Evolutionary conservation across 1,140 invertebrate genomes (phyloP), one percentile per base, ranked within the genome.

Genomic region (Globodera rostochiensis): DNA sequence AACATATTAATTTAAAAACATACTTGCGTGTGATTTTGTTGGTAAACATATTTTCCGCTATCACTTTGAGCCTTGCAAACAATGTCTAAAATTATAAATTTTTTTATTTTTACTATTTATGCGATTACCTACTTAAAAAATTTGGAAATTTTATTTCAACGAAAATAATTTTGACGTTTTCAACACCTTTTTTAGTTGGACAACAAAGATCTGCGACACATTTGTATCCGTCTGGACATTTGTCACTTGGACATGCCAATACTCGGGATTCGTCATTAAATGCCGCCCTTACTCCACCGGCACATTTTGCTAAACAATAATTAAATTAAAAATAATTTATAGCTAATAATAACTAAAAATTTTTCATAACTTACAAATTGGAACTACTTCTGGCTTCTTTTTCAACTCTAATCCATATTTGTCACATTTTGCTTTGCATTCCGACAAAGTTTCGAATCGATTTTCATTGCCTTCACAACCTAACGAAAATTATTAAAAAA

Each of bases 21-120:
- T 50, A 86, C 74, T 21, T 83, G 83, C 50, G 81, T 87, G 67
- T 87, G 87, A 7, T 79, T 84, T 19, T 82, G 80, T 67, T 75
- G 49, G 19, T 73, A 78, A 11, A 83, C 83, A 74, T 87, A 88
- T 67, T 86, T 84, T 13, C 88, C 88, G 11, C 88, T 89, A 74
- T 89, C 88, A 70, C 89, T 89, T 11, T 87, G 76, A 8, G 86
- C 73, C 49, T 84, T 84, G 70, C 87, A 88, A 4, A 80, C 82
- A 75, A 79, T 36, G 83, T 88, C 88, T 90, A 70, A 80, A 79
- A 36, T 11, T 71, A 25, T 25, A 25, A 25, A 25, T 25, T 25
- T 25, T 25, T 0, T 25, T 0, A 0, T 25, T 25, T 25, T 25
- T 25, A 36, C 36, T 53, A 49, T 36, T 7, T 50, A 60, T 21